A percentile compares a stretch with the other conserved stretches of the same genome.
These are phyloP conservation scores for Spodoptera picta DNA, from an alignment of 2,888 invertebrate species.

Conservation along the genomic window DNA sequence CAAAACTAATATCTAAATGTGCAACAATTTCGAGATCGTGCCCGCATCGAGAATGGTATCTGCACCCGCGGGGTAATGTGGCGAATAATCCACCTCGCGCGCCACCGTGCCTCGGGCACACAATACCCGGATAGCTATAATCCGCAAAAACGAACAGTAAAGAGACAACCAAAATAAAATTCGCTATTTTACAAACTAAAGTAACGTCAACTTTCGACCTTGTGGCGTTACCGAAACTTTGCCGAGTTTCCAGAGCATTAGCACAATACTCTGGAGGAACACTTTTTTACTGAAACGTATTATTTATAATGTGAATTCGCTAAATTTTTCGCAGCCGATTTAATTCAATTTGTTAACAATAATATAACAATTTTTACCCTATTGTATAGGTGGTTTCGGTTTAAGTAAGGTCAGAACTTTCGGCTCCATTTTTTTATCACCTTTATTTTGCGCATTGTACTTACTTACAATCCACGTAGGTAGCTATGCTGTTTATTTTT, in stretches of 20 bases:
- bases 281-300: conserved; percentile 56
- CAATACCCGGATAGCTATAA: conserved; percentile 76
- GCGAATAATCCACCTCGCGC: conserved; percentile 85
- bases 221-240: conserved; percentile 23
- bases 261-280: conserved; percentile 25
- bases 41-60: conserved; percentile 75
- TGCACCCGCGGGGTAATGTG: conserved; percentile 78
- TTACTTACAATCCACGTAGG: background rate
- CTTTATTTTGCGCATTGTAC: conserved; percentile 6
- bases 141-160: conserved; percentile 83
- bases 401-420: conserved; percentile 47
- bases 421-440: conserved; percentile 9
- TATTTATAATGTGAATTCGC: conserved; percentile 67
- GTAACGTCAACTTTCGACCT: conserved; percentile 46
- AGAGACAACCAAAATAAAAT: conserved; percentile 44
- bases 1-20: conserved; percentile 73
- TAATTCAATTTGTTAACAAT: conserved; percentile 85
- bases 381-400: conserved; percentile 70
- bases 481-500: conserved; percentile 2
- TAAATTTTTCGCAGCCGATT: conserved; percentile 73
- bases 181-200: conserved; percentile 28
- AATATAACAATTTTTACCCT: conserved; percentile 68
- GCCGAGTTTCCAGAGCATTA: conserved; percentile 4
- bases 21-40: conserved; percentile 78
- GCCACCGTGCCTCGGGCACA: conserved; percentile 68